A percentile compares a stretch with the other conserved stretches of the same genome.
phyloP scores from a whole-genome alignment of 2,888 invertebrate genomes.

The Microdon myrmicae region DNA sequence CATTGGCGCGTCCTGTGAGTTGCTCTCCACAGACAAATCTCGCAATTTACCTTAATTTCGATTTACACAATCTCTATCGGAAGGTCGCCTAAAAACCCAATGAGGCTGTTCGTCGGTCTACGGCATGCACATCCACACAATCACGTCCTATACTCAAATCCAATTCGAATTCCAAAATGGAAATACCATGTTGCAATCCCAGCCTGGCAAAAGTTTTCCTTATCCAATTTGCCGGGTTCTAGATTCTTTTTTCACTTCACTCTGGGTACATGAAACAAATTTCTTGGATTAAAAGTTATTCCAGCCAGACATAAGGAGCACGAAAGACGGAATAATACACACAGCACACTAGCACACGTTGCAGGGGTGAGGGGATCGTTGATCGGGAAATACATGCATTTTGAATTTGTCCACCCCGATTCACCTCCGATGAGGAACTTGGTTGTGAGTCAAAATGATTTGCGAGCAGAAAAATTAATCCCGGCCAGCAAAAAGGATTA shows the following conservation, averaged over 20 bases:
- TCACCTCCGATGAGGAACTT: constrained; percentile 9
- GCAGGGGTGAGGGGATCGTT: too few relatives aligned
- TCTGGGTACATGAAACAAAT: constrained; percentile 34
- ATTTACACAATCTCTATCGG: too few relatives aligned
- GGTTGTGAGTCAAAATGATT: constrained; percentile 13
- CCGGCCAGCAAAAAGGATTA: constrained; percentile 36
- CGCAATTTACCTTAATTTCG: too few relatives aligned
- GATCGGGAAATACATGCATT: constrained; percentile 46
- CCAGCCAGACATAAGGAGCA: constrained; percentile 11
- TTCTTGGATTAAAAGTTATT: constrained; percentile 47
- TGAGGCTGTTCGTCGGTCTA: too few relatives aligned
- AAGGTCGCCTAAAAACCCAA: too few relatives aligned
- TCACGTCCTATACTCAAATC: too few relatives aligned
- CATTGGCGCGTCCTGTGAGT: too few relatives aligned
- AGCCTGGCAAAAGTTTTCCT: constrained; percentile 26
- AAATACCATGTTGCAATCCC: constrained; percentile 25
- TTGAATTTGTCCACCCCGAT: constrained; percentile 34
- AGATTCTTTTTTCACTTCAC: constrained; percentile 14
- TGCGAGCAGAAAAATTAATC: constrained; percentile 8
- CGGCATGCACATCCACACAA: too few relatives aligned
- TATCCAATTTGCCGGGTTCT: constrained; percentile 34
- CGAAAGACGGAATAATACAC: background rate
- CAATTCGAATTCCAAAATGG: constrained; percentile 16
- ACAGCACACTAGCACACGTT: too few relatives aligned
- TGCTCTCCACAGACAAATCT: too few relatives aligned